Evolutionary conservation across 2,113 vertebrate genomes (phyloP).

Genomic region (Scalopus aquaticus): DNA sequence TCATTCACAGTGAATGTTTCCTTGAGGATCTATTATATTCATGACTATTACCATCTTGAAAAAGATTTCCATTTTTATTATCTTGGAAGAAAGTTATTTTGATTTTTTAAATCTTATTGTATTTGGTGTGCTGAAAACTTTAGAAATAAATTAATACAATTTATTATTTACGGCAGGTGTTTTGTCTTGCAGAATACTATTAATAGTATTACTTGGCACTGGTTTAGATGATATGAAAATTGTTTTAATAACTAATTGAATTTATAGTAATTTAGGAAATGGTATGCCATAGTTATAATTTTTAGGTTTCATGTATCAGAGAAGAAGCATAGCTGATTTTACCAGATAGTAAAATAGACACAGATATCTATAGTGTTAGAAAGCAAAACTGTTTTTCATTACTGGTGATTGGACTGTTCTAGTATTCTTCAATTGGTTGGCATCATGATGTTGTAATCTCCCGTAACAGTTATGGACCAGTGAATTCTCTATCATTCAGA

Average conservation of each 20-base stretch:
- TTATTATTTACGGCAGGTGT: background rate
- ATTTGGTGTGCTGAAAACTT: slow-evolving; percentile 11
- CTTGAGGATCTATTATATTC: background rate
- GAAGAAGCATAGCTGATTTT: background rate
- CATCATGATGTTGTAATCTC: background rate
- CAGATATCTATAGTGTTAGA: background rate
- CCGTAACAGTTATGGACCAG: background rate
- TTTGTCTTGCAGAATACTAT: background rate
- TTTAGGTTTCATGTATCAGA: background rate
- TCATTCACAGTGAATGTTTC: background rate
- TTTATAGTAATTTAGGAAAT: background rate
- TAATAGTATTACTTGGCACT: background rate
- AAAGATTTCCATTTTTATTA: background rate
- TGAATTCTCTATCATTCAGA: background rate
- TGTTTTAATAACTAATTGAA: slow-evolving; percentile 12
- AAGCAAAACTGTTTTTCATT: background rate
- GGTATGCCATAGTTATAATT: background rate
- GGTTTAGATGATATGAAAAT: background rate
- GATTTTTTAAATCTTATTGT: background rate
- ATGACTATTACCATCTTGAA: background rate
- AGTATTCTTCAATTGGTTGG: background rate
- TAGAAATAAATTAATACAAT: slow-evolving; percentile 26
- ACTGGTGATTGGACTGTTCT: background rate
- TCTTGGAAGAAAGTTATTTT: background rate
- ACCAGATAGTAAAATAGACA: background rate